Conservation (phyloP, 2,797 vertebrate species). For the Acropternis orthonyx region DNA sequence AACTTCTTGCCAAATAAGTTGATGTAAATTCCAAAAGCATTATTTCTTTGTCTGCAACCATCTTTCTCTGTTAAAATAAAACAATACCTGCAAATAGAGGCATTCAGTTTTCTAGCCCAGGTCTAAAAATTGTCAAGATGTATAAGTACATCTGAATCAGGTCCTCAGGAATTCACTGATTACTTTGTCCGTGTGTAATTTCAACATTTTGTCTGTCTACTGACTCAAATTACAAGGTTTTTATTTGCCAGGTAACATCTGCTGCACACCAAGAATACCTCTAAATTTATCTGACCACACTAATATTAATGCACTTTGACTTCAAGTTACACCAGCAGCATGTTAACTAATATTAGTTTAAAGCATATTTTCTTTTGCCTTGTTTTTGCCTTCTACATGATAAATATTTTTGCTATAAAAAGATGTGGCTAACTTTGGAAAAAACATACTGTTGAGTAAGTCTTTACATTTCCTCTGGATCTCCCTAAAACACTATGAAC, state of each 20-base stretch:
- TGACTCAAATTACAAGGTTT: background rate
- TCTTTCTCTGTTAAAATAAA: background rate
- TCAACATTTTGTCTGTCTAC: background rate
- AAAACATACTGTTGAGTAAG: background rate
- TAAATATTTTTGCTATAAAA: background rate
- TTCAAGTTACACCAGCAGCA: background rate
- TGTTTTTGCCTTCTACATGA: background rate
- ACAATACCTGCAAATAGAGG: background rate
- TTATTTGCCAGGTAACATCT: background rate
- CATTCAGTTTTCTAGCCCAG: background rate
- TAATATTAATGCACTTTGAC: background rate
- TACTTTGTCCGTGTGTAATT: background rate
- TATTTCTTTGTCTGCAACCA: background rate
- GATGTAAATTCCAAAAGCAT: background rate
- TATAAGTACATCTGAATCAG: background rate
- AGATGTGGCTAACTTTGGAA: background rate
- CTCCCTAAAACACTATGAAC: background rate
- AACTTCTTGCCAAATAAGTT: background rate
- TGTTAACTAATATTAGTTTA: background rate
- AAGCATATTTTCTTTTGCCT: background rate
- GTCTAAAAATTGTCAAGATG: background rate
- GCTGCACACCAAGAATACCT: background rate
- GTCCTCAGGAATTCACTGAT: background rate
- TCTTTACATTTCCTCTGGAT: background rate
- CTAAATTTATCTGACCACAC: background rate